A percentile compares a stretch with the other conserved stretches of the same genome.
These are phyloP conservation scores for Pantelozetes paolii DNA, from an alignment of 2,888 invertebrate genomes.

Conservation along the genomic window DNA sequence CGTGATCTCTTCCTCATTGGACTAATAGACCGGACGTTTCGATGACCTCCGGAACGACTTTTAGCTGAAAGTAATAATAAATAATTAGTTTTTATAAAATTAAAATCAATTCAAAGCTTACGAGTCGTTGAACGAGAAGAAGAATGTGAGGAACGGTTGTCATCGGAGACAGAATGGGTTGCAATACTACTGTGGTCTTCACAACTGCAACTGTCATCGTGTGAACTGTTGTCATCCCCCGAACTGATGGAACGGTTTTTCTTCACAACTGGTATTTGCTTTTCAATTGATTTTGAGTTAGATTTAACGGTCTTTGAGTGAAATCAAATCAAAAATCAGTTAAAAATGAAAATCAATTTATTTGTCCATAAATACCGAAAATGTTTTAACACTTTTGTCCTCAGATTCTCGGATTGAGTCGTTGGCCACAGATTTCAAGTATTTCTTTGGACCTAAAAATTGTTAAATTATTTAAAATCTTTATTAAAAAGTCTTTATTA, in stretches of 20 bases:
- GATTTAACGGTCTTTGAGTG: neutral
- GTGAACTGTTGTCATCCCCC: conserved; percentile 23
- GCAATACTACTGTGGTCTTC: conserved; percentile 43
- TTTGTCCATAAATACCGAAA: neutral
- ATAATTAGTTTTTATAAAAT: neutral
- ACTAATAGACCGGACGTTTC: neutral
- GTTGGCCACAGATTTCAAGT: neutral
- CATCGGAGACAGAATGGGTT: conserved; percentile 17
- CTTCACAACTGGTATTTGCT: neutral
- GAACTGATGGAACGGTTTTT: conserved; percentile 7
- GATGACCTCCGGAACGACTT: neutral
- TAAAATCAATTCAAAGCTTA: conserved; percentile 26
- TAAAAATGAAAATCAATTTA: neutral
- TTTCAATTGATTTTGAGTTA: neutral
- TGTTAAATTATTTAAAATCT: neutral
- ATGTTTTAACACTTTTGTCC: neutral
- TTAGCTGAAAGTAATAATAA: neutral
- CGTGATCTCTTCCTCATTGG: neutral
- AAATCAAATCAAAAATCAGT: neutral
- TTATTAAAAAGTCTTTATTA: neutral
- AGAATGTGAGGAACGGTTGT: conserved; percentile 35
- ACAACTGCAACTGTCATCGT: conserved; percentile 43
- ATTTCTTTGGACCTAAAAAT: neutral
- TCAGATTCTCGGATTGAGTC: neutral
- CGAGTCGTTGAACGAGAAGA: conserved; percentile 37